phyloP scores from a whole-genome alignment of 35 echinoderm and acorn worm species.

The Holothuria glaberrima region DNA sequence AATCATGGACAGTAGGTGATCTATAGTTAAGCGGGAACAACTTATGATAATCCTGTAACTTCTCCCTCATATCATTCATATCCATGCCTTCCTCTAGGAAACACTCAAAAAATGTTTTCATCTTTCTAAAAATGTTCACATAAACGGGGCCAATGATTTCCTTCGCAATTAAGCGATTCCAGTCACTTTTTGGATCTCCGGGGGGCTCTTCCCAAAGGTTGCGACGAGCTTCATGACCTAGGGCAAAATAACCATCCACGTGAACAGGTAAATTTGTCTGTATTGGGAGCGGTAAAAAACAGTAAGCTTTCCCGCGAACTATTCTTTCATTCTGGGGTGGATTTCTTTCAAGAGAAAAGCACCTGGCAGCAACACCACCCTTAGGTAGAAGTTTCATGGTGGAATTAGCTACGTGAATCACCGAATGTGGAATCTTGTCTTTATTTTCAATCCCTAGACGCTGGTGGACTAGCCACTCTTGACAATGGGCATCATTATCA shows the following conservation, averaged over 20 bases:
- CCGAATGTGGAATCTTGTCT: neutral
- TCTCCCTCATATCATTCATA: neutral
- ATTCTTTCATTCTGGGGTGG: neutral
- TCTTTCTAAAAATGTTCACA: neutral
- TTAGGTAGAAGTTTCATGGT: conserved; percentile 11
- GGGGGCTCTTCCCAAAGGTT: conserved; percentile 54
- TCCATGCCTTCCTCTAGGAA: neutral
- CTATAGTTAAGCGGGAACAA: neutral
- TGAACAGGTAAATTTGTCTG: conserved; percentile 54
- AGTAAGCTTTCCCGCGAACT: conserved; percentile 41
- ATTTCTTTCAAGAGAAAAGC: neutral
- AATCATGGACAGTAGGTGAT: neutral
- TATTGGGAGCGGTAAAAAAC: conserved; percentile 72
- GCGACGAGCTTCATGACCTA: conserved; percentile 66
- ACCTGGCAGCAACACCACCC: conserved; percentile 64
- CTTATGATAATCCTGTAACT: neutral
- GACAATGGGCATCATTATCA: neutral
- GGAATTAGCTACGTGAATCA: neutral
- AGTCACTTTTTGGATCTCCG: neutral
- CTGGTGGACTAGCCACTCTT: conserved; percentile 25
- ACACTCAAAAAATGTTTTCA: neutral
- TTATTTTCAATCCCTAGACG: neutral
- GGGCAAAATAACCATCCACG: conserved; percentile 84
- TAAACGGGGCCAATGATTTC: neutral
- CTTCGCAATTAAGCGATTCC: neutral